A percentile compares a stretch with the other conserved stretches of the same genome.
Evolutionary conservation across 2,797 vertebrate species (phyloP).

Genomic region (Coccyzus lansbergi): DNA sequence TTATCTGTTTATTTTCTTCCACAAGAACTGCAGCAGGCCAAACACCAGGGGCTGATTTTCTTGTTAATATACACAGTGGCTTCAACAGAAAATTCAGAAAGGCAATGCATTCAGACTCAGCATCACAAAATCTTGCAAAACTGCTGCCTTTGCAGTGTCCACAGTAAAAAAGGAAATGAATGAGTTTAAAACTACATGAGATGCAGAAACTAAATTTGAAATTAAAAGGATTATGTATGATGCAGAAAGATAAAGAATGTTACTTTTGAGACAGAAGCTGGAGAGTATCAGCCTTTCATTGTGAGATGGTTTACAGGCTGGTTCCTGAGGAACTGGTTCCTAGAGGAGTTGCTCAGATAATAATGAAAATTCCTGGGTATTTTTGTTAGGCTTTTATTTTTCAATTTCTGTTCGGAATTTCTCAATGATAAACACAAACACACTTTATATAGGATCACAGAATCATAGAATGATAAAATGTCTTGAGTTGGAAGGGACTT

Average conservation of each 20-base stretch:
- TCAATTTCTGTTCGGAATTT: background rate
- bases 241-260: background rate
- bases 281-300: background rate
- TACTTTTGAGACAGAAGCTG: background rate
- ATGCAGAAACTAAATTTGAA: background rate
- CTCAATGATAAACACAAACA: background rate
- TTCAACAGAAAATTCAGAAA: background rate
- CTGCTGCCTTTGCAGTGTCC: background rate
- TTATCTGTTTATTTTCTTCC: background rate
- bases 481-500: too few relatives aligned
- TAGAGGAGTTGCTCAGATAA: background rate
- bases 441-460: background rate
- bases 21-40: background rate
- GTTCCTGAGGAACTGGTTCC: background rate
- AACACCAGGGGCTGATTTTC: background rate
- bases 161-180: background rate
- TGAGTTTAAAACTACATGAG: background rate
- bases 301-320: background rate
- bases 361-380: background rate
- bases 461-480: too few relatives aligned
- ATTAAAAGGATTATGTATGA: background rate
- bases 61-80: background rate
- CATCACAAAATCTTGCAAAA: background rate
- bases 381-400: background rate
- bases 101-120: background rate